These are phyloP conservation scores for Argyrosomus regius DNA, from an alignment of 2,797 vertebrate species.

Conservation along the genomic window DNA sequence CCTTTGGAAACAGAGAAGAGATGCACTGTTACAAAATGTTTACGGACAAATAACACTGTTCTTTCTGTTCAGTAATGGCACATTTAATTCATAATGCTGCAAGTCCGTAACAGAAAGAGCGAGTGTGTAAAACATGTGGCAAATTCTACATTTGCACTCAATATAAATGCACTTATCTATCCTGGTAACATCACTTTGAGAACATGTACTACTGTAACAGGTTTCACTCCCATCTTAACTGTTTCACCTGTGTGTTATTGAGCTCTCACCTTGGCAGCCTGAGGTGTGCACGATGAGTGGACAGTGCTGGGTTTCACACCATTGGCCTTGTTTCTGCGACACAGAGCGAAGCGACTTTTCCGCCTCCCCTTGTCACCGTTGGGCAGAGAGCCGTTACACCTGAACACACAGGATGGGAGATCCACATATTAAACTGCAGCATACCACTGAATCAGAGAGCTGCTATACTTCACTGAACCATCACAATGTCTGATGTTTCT, in stretches of 20 bases:
- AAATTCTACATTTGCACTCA: too few species aligned
- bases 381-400: constrained; percentile 95
- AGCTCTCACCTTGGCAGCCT: constrained; percentile 92
- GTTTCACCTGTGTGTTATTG: neutral
- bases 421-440: neutral
- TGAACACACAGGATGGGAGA: constrained; percentile 15
- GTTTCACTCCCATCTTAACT: neutral
- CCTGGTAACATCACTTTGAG: too few species aligned
- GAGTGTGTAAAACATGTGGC: too few species aligned
- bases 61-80: neutral
- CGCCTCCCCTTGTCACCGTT: constrained; percentile 92
- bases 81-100: neutral
- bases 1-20: constrained; percentile 75
- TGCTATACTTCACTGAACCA: neutral
- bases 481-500: neutral
- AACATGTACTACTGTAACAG: too few species aligned
- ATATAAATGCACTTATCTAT: too few species aligned
- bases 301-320: constrained; percentile 96
- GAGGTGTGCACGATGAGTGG: constrained; percentile 92
- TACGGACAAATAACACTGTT: neutral
- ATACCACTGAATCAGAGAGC: neutral
- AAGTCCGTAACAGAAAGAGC: neutral
- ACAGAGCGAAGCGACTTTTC: constrained; percentile 93
- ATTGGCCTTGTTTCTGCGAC: constrained; percentile 93
- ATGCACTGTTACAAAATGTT: neutral